Percentiles rank a stretch among this genome's conserved stretches.
Evolutionary conservation across 2,113 vertebrate genomes (phyloP).

Genomic region (Apteryx mantelli): DNA sequence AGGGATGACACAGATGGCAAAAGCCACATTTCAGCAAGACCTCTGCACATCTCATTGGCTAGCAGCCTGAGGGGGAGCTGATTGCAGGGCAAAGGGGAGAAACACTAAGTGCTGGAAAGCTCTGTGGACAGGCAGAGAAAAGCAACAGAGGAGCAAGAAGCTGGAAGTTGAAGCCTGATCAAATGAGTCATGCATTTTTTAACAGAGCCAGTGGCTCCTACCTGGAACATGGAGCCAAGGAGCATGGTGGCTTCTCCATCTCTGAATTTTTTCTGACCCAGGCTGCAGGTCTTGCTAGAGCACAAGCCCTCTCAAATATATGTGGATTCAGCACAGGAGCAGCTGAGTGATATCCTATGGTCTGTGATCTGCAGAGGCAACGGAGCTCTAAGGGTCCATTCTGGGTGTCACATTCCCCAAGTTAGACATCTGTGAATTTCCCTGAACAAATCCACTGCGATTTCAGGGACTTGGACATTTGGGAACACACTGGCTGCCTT

Average conservation of each 20-base stretch:
- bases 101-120: not conserved
- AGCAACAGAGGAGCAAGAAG: not conserved
- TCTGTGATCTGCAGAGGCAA: fast-evolving
- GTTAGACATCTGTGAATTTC: not conserved
- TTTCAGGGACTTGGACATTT: not conserved
- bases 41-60: slow-evolving; percentile 9
- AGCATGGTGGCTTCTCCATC: not conserved
- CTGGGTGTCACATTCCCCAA: fast-evolving
- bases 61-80: not conserved
- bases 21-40: slow-evolving; percentile 21
- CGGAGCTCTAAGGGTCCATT: not conserved
- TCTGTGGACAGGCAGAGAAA: not conserved
- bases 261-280: not conserved
- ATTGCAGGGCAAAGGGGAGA: slow-evolving; percentile 21
- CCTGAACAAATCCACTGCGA: not conserved
- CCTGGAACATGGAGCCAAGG: not conserved
- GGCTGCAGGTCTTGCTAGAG: not conserved
- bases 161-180: not conserved
- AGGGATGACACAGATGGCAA: slow-evolving; percentile 48
- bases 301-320: not conserved
- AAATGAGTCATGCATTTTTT: not conserved
- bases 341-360: not conserved
- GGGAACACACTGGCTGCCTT: not conserved
- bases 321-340: not conserved
- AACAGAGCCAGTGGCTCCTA: not conserved